Evolutionary conservation across 2,797 vertebrate genomes (phyloP).

Genomic region (Salmo trutta): DNA sequence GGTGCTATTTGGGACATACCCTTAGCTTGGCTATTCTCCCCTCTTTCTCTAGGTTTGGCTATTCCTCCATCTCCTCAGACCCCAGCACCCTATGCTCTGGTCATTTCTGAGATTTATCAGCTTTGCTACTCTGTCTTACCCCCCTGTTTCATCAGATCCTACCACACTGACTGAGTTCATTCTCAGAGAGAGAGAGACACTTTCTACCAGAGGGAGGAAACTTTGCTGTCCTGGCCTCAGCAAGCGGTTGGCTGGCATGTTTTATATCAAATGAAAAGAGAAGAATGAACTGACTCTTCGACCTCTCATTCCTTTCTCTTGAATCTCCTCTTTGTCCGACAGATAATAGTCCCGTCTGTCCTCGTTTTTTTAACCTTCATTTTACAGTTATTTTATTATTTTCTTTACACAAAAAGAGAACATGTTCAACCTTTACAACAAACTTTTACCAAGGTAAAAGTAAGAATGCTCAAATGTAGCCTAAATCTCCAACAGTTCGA

Average conservation of each 20-base stretch:
- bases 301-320: neutral
- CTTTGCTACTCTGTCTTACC: conserved; percentile 11
- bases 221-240: neutral
- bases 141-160: neutral
- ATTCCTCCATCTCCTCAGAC: conserved; percentile 20
- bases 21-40: conserved; percentile 9
- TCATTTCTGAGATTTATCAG: conserved; percentile 34
- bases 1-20: too few relatives aligned
- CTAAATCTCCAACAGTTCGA: neutral
- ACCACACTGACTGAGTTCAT: neutral
- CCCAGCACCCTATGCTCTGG: conserved; percentile 19
- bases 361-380: neutral
- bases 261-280: neutral
- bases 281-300: neutral
- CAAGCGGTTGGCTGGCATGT: neutral
- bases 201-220: neutral
- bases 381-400: neutral
- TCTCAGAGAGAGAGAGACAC: neutral
- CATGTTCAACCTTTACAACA: neutral
- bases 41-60: conserved; percentile 12
- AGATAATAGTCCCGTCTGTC: neutral
- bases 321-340: neutral
- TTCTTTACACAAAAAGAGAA: neutral
- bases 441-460: neutral
- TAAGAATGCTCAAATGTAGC: neutral